Evolutionary conservation across 2,113 vertebrate species (phyloP).

Genomic region (Ictalurus punctatus): DNA sequence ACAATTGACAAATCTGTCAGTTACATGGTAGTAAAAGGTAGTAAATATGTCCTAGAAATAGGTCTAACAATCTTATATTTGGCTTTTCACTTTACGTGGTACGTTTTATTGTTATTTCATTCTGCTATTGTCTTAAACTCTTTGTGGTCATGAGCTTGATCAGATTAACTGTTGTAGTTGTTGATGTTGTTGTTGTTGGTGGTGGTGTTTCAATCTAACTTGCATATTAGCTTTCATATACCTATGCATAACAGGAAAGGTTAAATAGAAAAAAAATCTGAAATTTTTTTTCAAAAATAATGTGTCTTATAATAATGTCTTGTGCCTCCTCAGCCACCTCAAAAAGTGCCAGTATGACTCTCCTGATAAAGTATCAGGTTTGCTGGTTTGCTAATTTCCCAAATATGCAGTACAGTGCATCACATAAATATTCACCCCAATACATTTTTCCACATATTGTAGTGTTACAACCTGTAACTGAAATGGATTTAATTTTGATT

Average conservation of each 20-base stretch:
- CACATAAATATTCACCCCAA: not conserved
- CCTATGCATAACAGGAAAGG: not conserved
- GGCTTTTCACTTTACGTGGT: not conserved
- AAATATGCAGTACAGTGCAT: not conserved
- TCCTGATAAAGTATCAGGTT: not conserved
- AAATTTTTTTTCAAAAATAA: too few relatives aligned
- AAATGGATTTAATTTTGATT: not conserved
- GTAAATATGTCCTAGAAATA: too few relatives aligned
- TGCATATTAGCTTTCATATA: not conserved
- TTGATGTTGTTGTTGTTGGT: not conserved
- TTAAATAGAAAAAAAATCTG: not conserved
- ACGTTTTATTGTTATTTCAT: not conserved
- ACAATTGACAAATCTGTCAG: not conserved
- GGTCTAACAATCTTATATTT: not conserved
- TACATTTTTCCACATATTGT: not conserved
- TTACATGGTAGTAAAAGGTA: too few relatives aligned
- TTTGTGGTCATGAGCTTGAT: not conserved
- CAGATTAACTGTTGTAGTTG: not conserved
- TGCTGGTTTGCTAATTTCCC: not conserved
- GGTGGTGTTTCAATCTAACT: not conserved
- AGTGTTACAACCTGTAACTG: not conserved
- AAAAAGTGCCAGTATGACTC: not conserved
- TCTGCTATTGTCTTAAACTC: not conserved
- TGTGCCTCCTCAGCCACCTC: not conserved
- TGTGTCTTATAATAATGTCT: too few relatives aligned